These are phyloP conservation scores for Bombus waltoni DNA, from an alignment of 1,140 invertebrate species.

Conservation along the genomic window DNA sequence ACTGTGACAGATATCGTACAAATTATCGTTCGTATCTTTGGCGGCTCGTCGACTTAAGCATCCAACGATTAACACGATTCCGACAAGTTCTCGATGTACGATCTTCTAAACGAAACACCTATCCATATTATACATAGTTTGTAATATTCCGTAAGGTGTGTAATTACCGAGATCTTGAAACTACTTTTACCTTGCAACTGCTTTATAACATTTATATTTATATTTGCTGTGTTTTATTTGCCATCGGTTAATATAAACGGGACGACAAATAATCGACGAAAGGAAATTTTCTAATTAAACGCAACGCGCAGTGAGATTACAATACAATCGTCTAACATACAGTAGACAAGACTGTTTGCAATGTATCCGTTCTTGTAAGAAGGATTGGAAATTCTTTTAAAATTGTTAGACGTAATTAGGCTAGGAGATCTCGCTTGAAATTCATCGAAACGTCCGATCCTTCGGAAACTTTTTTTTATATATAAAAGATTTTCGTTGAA, in stretches of 20 bases:
- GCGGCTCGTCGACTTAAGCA: constrained; percentile 39
- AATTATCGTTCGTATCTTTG: constrained; percentile 70
- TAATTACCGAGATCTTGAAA: constrained; percentile 22
- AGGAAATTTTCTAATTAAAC: constrained; percentile 7
- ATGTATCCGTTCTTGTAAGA: constrained; percentile 49
- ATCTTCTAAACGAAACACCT: constrained; percentile 1
- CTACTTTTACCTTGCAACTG: too few relatives aligned
- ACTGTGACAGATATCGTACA: constrained; percentile 82
- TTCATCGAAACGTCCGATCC: constrained; percentile 6
- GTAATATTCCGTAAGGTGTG: background rate
- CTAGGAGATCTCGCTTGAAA: background rate
- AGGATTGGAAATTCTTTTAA: constrained; percentile 31
- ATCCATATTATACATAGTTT: constrained; percentile 1
- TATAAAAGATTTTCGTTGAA: too few relatives aligned
- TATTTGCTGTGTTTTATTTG: constrained; percentile 9
- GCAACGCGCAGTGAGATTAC: background rate
- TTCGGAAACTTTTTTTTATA: background rate
- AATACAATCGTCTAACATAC: background rate
- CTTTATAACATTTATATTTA: too few relatives aligned
- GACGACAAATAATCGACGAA: background rate
- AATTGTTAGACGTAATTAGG: background rate
- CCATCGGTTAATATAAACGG: background rate
- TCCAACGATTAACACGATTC: constrained; percentile 22
- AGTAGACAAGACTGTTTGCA: constrained; percentile 24
- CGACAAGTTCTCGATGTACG: constrained; percentile 23